phyloP scores from a whole-genome alignment of 2,797 vertebrate species.

The Benthosema pterotum region DNA sequence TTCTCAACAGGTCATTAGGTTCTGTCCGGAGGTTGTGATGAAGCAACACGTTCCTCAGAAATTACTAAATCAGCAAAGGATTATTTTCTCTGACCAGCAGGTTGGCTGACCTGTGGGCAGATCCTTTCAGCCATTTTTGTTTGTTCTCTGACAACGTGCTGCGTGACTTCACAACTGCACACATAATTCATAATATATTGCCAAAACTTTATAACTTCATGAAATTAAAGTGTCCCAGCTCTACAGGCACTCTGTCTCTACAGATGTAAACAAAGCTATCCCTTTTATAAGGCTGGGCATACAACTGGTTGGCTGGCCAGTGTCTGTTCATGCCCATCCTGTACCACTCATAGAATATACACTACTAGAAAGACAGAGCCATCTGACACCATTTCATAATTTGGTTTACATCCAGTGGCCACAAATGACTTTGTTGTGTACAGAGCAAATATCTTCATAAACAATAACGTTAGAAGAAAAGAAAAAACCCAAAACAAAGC shows the following conservation, averaged over 20 bases:
- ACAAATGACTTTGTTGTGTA: constrained; percentile 3
- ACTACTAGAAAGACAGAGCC: constrained; percentile 38
- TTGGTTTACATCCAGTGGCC: constrained; percentile 22
- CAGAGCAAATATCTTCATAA: constrained; percentile 78
- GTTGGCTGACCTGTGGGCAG: constrained; percentile 81
- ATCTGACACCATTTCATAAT: constrained; percentile 3
- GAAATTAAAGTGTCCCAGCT: constrained; percentile 4
- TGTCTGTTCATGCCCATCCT: constrained; percentile 49
- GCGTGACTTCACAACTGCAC: constrained; percentile 10
- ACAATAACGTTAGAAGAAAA: constrained; percentile 36
- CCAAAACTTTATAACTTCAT: constrained; percentile 9
- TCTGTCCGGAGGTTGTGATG: not conserved
- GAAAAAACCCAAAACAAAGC: constrained; percentile 58
- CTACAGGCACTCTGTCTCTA: constrained; percentile 35
- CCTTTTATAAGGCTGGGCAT: constrained; percentile 22
- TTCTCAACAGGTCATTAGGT: constrained; percentile 12
- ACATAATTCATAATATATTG: not conserved
- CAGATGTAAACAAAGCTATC: constrained; percentile 3
- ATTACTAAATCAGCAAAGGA: constrained; percentile 12
- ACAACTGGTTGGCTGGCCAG: constrained; percentile 82
- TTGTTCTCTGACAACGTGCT: constrained; percentile 27
- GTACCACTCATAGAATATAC: constrained; percentile 12
- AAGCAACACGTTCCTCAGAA: constrained; percentile 19
- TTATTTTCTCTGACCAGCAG: constrained; percentile 58
- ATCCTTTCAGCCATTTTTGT: constrained; percentile 15